Conservation (phyloP, 2,113 vertebrate species). For the Sus scrofa region T2T-Sscrofa CM000812.6:101306501-101307000, state of each 20-base stretch:
- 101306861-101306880: background rate
- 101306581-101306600: too few relatives aligned
- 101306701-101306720: too few relatives aligned
- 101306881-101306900: background rate
- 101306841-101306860: background rate
- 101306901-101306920: background rate
- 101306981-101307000: background rate
- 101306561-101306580: too few relatives aligned
- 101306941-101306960: background rate
- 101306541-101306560: too few relatives aligned
- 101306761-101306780: too few relatives aligned
- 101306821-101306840: background rate
- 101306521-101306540: too few relatives aligned
- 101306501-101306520: too few relatives aligned
- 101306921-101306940: background rate
- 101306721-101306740: too few relatives aligned
- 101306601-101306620: too few relatives aligned
- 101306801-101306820: background rate
- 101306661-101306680: background rate
- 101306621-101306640: background rate
- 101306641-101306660: background rate
- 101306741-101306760: too few relatives aligned
- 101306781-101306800: background rate
- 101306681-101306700: too few relatives aligned
- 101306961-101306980: background rate